A percentile compares a stretch with the other conserved stretches of the same genome.
Evolutionary conservation across 2,113 vertebrate species (phyloP).

Genomic region (Felis chaus): DNA sequence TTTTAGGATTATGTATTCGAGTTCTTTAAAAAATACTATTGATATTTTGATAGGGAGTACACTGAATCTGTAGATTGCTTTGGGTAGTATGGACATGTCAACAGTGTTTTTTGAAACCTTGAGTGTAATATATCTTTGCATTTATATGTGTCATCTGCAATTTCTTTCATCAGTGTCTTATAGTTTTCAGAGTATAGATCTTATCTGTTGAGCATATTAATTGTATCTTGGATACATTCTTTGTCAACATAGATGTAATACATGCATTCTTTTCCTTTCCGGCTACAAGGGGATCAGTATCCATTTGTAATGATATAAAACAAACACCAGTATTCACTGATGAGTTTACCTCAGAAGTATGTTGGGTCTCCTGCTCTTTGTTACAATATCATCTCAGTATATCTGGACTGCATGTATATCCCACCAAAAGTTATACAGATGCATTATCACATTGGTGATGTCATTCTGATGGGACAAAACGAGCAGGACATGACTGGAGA

Average conservation of each 20-base stretch:
- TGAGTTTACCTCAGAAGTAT: not conserved
- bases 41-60: not conserved
- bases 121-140: not conserved
- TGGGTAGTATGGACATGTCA: not conserved
- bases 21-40: not conserved
- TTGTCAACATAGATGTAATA: not conserved
- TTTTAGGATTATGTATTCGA: not conserved
- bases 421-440: not conserved
- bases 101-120: not conserved
- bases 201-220: not conserved
- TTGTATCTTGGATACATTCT: not conserved
- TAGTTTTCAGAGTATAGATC: not conserved
- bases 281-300: not conserved
- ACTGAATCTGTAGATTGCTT: not conserved
- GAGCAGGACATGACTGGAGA: not conserved
- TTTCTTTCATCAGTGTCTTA: not conserved
- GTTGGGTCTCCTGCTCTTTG: not conserved
- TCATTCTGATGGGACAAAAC: not conserved
- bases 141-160: not conserved
- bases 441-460: not conserved
- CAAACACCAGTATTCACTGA: not conserved
- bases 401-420: not conserved
- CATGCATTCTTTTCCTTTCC: not conserved
- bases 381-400: not conserved
- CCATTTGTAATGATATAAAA: not conserved